These are phyloP conservation scores for Therioaphis trifolii DNA, from an alignment of 2,888 invertebrate genomes.

Conservation along the genomic window DNA sequence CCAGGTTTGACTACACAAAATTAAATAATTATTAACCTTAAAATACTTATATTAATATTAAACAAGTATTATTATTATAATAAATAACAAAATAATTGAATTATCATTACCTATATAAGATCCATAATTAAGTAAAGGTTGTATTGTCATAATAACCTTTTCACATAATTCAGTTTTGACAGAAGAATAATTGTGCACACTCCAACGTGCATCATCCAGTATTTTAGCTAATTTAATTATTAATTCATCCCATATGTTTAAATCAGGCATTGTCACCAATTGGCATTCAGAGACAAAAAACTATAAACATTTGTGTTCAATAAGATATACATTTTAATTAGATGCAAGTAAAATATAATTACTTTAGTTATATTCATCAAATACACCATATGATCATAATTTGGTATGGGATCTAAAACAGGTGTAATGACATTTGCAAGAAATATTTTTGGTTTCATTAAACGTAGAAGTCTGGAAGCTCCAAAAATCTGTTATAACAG, in stretches of 20 bases:
- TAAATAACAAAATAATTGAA: background rate
- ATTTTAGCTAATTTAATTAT: background rate
- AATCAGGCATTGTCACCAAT: background rate
- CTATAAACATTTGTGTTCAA: background rate
- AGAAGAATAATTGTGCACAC: background rate
- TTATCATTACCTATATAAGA: background rate
- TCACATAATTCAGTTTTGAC: background rate
- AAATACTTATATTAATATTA: background rate
- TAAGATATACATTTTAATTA: constrained; percentile 13
- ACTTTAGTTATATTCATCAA: constrained; percentile 24
- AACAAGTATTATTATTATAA: background rate
- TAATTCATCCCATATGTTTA: constrained; percentile 1
- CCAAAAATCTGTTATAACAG: constrained; percentile 4
- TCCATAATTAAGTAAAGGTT: constrained; percentile 5
- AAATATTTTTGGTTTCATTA: constrained; percentile 10
- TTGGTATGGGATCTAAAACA: background rate
- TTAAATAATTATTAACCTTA: background rate
- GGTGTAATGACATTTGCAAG: constrained; percentile 16
- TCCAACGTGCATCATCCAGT: constrained; percentile 42
- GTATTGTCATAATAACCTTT: background rate
- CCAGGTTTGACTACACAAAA: background rate
- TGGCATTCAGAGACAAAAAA: background rate
- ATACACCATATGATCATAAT: background rate
- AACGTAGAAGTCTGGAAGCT: background rate
- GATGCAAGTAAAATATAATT: background rate